These are phyloP conservation scores for Megamerina dolium DNA, from an alignment of 2,888 invertebrate species.

Conservation along the genomic window DNA sequence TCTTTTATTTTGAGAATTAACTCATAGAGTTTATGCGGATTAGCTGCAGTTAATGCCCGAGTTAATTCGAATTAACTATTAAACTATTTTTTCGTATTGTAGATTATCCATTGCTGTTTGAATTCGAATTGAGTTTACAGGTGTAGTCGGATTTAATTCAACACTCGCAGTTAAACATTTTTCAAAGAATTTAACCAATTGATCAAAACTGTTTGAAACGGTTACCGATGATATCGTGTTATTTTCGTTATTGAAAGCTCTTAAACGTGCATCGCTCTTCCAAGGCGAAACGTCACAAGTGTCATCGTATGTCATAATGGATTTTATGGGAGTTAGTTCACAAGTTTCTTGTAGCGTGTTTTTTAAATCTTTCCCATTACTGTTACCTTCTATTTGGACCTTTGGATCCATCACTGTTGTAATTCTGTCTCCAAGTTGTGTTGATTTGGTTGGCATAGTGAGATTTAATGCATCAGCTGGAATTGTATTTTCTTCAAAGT, in stretches of 20 bases:
- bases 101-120: slow-evolving; percentile 31
- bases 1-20: no score
- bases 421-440: slow-evolving; percentile 26
- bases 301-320: slow-evolving; percentile 35
- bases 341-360: slow-evolving; percentile 19
- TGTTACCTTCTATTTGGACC: neutral
- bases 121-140: slow-evolving; percentile 22
- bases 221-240: slow-evolving; percentile 26
- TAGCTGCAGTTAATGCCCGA: no score
- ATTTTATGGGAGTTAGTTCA: no score
- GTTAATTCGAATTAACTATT: no score
- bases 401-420: slow-evolving; percentile 31
- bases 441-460: slow-evolving; percentile 22
- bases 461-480: slow-evolving; percentile 16
- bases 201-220: slow-evolving; percentile 31
- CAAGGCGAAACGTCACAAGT: slow-evolving; percentile 36
- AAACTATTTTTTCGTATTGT: no score
- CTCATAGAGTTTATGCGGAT: no score
- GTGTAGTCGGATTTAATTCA: slow-evolving; percentile 18
- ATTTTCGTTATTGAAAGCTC: slow-evolving; percentile 22
- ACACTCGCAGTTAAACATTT: slow-evolving; percentile 36
- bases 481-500: slow-evolving; percentile 40
- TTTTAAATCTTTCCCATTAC: neutral
- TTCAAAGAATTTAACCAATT: slow-evolving; percentile 39
- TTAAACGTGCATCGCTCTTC: slow-evolving; percentile 34